Evolutionary conservation across 2,113 vertebrate genomes (phyloP).

Genomic region (Rhinolophus ferrumequinum): DNA sequence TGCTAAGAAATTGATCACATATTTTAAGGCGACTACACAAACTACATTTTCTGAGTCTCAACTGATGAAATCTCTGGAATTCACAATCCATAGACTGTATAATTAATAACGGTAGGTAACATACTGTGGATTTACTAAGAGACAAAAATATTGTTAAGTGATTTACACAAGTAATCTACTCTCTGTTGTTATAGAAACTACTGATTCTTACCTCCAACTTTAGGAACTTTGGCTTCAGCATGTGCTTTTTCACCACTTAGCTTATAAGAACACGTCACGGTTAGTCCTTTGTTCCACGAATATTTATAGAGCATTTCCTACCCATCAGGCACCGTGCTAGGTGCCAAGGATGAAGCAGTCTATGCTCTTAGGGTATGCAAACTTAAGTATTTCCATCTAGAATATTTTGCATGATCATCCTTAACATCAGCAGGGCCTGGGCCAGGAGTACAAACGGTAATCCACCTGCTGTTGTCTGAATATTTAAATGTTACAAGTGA

Average conservation of each 20-base stretch:
- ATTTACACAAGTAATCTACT: neutral
- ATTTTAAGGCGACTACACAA: neutral
- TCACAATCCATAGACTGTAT: neutral
- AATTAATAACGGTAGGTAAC: conserved; percentile 12
- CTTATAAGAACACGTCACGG: neutral
- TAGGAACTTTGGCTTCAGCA: neutral
- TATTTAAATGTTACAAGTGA: conserved; percentile 3
- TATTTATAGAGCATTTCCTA: neutral
- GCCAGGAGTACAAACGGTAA: neutral
- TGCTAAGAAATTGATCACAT: conserved; percentile 46
- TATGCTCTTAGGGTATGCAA: neutral
- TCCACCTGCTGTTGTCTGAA: neutral
- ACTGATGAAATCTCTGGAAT: neutral
- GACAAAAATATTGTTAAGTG: neutral
- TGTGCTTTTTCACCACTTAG: neutral
- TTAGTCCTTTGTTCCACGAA: neutral
- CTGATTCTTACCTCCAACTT: neutral
- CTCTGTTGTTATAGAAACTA: neutral
- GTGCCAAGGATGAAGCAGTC: neutral
- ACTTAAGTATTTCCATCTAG: neutral
- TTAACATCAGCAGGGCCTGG: neutral
- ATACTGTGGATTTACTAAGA: neutral
- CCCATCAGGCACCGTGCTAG: neutral
- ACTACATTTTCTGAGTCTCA: neutral
- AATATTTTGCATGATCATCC: neutral